Evolutionary conservation across 2,113 vertebrate genomes (phyloP).

Genomic region (Eulemur rufifrons): DNA sequence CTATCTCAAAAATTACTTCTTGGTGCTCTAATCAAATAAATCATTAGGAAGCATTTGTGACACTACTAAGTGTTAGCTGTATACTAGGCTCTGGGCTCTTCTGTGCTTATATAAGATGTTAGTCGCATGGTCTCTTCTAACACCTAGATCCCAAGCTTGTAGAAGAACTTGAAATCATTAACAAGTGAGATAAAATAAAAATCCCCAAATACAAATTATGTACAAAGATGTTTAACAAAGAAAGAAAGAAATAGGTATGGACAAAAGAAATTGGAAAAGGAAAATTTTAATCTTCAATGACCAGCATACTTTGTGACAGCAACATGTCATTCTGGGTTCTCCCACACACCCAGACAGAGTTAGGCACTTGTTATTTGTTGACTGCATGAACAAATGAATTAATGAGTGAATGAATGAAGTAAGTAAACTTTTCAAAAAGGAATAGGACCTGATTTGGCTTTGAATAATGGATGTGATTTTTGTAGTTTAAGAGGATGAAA

Average conservation of each 20-base stretch:
- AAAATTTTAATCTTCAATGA: not conserved
- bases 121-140: not conserved
- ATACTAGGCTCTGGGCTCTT: not conserved
- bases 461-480: not conserved
- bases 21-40: not conserved
- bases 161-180: not conserved
- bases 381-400: not conserved
- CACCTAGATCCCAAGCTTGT: not conserved
- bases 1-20: not conserved
- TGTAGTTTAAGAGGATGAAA: not conserved
- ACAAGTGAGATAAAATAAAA: not conserved
- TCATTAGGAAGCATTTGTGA: not conserved
- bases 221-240: not conserved
- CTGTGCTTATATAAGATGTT: rapidly evolving
- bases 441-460: not conserved
- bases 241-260: not conserved
- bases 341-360: not conserved
- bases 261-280: not conserved
- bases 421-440: not conserved
- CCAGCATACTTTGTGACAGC: not conserved
- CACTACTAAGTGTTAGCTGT: not conserved
- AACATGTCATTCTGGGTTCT: no score
- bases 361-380: not conserved
- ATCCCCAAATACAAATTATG: not conserved
- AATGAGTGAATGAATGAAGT: not conserved